A percentile compares a stretch with the other conserved stretches of the same genome.
phyloP scores from a whole-genome alignment of 2,797 vertebrate species.

The Acrocephalus scirpaceus region DNA sequence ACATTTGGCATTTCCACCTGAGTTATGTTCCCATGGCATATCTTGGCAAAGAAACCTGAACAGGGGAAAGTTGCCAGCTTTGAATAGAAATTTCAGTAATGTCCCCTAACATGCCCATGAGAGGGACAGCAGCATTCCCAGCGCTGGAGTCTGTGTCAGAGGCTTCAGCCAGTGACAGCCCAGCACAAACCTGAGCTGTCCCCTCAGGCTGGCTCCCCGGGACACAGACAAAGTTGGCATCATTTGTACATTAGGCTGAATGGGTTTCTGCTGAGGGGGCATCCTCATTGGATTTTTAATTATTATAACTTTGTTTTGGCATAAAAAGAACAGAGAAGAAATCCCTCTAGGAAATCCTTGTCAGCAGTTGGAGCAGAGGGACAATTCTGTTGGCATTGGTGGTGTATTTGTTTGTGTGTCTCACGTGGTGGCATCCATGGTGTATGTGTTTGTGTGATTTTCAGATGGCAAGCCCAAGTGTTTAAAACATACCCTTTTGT shows the following conservation, averaged over 20 bases:
- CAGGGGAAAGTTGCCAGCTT: background rate
- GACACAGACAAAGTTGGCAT: background rate
- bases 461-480: background rate
- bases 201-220: background rate
- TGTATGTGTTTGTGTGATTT: background rate
- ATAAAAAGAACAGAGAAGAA: background rate
- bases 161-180: background rate
- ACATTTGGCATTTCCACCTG: background rate
- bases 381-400: accelerated
- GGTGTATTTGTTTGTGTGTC: background rate
- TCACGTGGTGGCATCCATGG: background rate
- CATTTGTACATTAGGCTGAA: background rate
- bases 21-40: background rate
- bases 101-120: background rate
- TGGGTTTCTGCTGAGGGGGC: background rate
- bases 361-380: background rate
- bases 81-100: background rate
- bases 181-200: background rate
- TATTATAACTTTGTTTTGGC: background rate
- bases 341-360: background rate
- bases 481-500: background rate
- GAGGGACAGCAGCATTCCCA: background rate
- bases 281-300: background rate
- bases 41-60: background rate
- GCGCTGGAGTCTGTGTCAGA: background rate